phyloP scores from a whole-genome alignment of 2,113 vertebrate species.

The Tachycineta bicolor region DNA sequence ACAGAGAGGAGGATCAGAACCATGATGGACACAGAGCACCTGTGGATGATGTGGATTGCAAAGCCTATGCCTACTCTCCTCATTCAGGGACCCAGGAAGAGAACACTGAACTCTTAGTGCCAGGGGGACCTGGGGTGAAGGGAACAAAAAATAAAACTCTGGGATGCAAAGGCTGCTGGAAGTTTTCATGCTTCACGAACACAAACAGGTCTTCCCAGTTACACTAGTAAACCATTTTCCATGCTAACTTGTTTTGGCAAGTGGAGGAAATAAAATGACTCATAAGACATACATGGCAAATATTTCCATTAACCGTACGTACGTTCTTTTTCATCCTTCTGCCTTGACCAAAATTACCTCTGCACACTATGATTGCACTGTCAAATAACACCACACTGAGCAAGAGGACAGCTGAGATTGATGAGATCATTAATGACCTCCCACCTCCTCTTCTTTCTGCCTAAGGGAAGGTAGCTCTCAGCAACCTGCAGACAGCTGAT shows the following conservation, averaged over 20 bases:
- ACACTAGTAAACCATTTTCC: not conserved
- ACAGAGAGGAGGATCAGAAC: not conserved
- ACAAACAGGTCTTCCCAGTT: slow-evolving; percentile 28
- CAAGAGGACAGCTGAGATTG: not conserved
- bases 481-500: not conserved
- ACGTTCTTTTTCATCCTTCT: not conserved
- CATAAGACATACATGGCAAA: not conserved
- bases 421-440: not conserved
- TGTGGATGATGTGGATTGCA: not conserved
- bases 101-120: not conserved
- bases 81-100: not conserved
- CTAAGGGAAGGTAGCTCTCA: not conserved
- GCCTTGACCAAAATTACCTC: not conserved
- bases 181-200: not conserved
- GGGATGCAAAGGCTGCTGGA: not conserved
- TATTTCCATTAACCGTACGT: not conserved
- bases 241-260: slow-evolving; percentile 14
- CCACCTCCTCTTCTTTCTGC: not conserved
- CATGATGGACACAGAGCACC: fast-evolving
- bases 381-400: not conserved
- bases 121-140: not conserved
- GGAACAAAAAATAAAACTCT: not conserved
- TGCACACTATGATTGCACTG: fast-evolving
- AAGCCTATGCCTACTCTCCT: not conserved
- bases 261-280: not conserved